Base-by-base conservation (phyloP, 1,140 invertebrate species). In the Drosophila subpulchrella region DNA sequence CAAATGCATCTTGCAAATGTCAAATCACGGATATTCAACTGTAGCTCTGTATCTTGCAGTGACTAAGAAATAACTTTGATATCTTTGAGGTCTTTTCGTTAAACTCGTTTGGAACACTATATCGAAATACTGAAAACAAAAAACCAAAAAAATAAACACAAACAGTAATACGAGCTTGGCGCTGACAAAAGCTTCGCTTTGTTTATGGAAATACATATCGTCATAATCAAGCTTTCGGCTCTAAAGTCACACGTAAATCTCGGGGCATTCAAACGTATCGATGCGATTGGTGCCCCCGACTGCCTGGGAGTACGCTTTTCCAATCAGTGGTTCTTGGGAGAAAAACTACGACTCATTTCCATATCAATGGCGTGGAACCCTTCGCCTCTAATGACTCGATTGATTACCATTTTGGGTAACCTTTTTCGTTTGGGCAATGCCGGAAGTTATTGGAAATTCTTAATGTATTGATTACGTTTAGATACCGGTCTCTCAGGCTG, bases 141-240 rank as follows among this genome's bases (percentile, higher is more conserved):
- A 53, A 17, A 51, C 57, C n/a, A n/a, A n/a, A 15, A 20, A 47
- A 27, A 34, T 11, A 60, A 59, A 72, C 67, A 60, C 50, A 47
- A 38, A 60, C 70, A 24, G 68, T 73, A 73, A 73, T 61, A 6
- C 48, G 68, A 73, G 70, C 70, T 71, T 71, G 66, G 17, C 24
- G 53, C 51, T 71, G 65, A 58, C 65, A 51, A 73, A 73, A 73
- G 70, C 70, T 73, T 73, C 17, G 70, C 68, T 73, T 73, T 73
- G 70, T 73, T 73, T 73, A 61, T 73, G 32, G 36, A 54, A 70
- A 73, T 36, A 34, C 56, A 60, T 63, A 44, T 46, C 56, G 48
- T 73, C 70, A 73, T 73, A 61, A 34, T 73, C 47, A 73, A 73
- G 67, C 67, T 61, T 73, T 34, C 11, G 48, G 36, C 47, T 53